Evolutionary conservation across 2,113 vertebrate genomes (phyloP).

Genomic region (Hyla sarda): DNA sequence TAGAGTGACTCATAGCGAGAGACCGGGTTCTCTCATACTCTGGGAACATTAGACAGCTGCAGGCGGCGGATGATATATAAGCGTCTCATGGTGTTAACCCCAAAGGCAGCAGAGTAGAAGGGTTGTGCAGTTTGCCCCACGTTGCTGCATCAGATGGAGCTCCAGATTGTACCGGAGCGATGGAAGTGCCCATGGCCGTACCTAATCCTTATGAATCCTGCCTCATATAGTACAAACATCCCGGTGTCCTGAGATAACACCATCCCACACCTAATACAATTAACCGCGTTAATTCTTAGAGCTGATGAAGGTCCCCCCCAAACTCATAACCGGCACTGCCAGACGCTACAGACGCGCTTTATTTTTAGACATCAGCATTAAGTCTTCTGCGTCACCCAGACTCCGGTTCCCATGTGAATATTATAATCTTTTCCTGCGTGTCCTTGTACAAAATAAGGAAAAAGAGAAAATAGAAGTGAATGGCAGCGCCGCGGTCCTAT

Average conservation of each 20-base stretch:
- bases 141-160: too few species aligned
- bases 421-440: not conserved
- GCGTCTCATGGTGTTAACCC: too few species aligned
- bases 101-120: too few species aligned
- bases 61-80: not conserved
- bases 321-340: not conserved
- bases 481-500: not conserved
- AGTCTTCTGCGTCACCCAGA: not conserved
- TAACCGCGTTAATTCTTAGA: not conserved
- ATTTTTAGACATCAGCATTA: not conserved
- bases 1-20: not conserved
- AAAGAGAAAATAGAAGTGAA: too few species aligned
- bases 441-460: not conserved
- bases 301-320: not conserved
- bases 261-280: conserved; percentile 5
- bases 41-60: not conserved
- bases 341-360: not conserved
- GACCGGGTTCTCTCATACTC: not conserved
- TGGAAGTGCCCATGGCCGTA: not conserved
- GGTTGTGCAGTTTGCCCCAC: too few species aligned
- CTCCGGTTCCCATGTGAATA: not conserved
- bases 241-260: conserved; percentile 12
- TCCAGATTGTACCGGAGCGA: too few species aligned
- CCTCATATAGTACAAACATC: not conserved
- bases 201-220: conserved; percentile 31